phyloP scores from a whole-genome alignment of 1,140 invertebrate species.

The Globodera rostochiensis region DNA sequence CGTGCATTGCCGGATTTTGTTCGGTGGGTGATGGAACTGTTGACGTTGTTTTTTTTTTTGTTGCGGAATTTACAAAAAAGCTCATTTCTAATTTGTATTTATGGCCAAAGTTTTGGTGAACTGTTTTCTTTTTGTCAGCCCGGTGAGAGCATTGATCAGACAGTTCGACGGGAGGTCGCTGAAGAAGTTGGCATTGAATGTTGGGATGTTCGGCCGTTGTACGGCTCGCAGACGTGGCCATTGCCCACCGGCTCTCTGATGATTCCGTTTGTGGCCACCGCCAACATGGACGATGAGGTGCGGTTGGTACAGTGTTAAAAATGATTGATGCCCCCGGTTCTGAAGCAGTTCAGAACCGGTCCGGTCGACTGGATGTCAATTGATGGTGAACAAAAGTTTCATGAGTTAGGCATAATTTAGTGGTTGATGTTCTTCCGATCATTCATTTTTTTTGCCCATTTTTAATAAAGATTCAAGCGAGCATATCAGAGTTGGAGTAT shows the following conservation, averaged over 20 bases:
- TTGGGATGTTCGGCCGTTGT: constrained; percentile 69
- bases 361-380: background rate
- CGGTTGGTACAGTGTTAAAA: background rate
- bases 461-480: constrained; percentile 67
- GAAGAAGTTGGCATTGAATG: constrained; percentile 72
- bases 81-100: too few relatives aligned
- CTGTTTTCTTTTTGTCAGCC: constrained; percentile 40
- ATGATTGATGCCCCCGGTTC: background rate
- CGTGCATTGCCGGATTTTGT: constrained; percentile 72
- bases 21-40: constrained; percentile 66
- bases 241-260: constrained; percentile 70
- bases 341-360: too few relatives aligned
- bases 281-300: constrained; percentile 60
- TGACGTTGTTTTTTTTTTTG: constrained; percentile 3
- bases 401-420: constrained; percentile 3
- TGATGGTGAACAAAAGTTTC: background rate
- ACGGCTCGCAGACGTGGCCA: constrained; percentile 71
- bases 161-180: constrained; percentile 70
- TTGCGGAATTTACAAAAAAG: constrained; percentile 8
- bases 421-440: too few relatives aligned
- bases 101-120: background rate
- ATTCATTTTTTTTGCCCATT: constrained; percentile 2
- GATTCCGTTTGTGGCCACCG: constrained; percentile 70
- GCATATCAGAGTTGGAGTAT: constrained; percentile 70
- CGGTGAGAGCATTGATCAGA: constrained; percentile 71